Base-by-base conservation (phyloP, 2,113 vertebrate species). In the Chaetops frenatus region DNA sequence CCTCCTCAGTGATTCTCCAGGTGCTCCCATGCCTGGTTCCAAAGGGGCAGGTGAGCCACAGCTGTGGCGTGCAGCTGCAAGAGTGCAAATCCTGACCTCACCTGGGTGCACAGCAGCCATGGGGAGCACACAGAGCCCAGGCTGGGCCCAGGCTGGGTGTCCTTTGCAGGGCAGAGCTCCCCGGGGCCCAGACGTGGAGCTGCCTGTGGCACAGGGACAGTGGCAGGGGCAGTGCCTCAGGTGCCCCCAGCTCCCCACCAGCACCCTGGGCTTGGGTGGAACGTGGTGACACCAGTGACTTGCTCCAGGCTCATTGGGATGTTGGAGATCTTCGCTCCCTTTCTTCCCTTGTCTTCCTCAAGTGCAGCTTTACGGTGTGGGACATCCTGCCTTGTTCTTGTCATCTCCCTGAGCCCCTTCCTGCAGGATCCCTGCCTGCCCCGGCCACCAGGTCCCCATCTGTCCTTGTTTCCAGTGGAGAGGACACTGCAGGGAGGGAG, bases 351-450 rank as follows among this genome's bases (percentile, higher is more conserved):
- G 6, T 56, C 58, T 38, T 86, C 51, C 77, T 33, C 15, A 19
- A 0, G 4, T 22, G 69, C 72, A 62, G 10, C 67, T 38, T 45
- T 5, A 3, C 0, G 3, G 65, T 4, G 20, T 0, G 24, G 69
- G 69, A 40, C 65, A 22, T 57, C 62, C 73, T 44, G 90, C 65
- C 62, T 79, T 22, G 85, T 24, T 76, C 60, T 25, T 8, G 13
- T 13, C 64, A 12, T 9, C 66, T 93, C 92, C 90, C 57, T 31
- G 25, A 58, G 78, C 44, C 45, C 51, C 40, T n/a, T 64, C 58
- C 70, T 7, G 40, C 67, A 10, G 71, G 69, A 36, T 40, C 57
- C 36, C 82, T 11, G 66, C 57, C 48, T 51, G 72, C 40, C 47
- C 25, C 28, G 28, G 72, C 86, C 67, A 36, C 79, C 81, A 21